Base-by-base conservation (phyloP, 2,888 invertebrate genomes). In the Eurytoma adleriae region DNA sequence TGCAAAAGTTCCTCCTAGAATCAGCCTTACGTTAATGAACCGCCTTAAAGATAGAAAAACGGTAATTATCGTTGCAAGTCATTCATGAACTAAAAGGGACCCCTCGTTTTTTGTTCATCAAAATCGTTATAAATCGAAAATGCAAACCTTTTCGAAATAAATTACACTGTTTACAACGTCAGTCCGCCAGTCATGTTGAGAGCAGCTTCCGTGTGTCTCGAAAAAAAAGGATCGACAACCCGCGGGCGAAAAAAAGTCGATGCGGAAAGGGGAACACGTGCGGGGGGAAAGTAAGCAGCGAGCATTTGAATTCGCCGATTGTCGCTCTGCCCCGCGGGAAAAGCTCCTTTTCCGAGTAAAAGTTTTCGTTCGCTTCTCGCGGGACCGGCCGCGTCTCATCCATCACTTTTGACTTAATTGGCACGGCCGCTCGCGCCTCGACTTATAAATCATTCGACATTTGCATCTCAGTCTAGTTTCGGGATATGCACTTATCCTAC, bases 351-450 rank as follows among this genome's bases (percentile, higher is more conserved):
- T 30, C 4, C 30, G 27, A 14, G 4, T 16, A 14, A 27, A 61
- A 61, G 24, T 27, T 14, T 52, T 52, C 16, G 30, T 4, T 30
- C 30, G 30, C 52, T 52, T 10, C 52, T 10, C 12, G 52, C 52
- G 52, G 52, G 16, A 14, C 16, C 16, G 61, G 14, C 14, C 12
- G 61, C 24, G 20, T 13, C 61, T 7, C 62, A 52, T 72, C 64
- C 64, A 72, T 72, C 72, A 72, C 64, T 50, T 72, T 72, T 54
- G 14, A 72, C 62, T 72, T 62, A 72, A 72, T 54, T 72, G 64
- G 72, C 62, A 54, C 14, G 18, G 20, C 12, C 16, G 30, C 12
- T 48, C 4, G 27, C 7, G 61, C 12, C 61, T 61, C 10, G 57
- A 13, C 30, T 18, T 59, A 70, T 59, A 70, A 70, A 70, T 70